A percentile compares a stretch with the other conserved stretches of the same genome.
Evolutionary conservation across 1,140 invertebrate species (phyloP).

Genomic region (Tetramorium alpestre): DNA sequence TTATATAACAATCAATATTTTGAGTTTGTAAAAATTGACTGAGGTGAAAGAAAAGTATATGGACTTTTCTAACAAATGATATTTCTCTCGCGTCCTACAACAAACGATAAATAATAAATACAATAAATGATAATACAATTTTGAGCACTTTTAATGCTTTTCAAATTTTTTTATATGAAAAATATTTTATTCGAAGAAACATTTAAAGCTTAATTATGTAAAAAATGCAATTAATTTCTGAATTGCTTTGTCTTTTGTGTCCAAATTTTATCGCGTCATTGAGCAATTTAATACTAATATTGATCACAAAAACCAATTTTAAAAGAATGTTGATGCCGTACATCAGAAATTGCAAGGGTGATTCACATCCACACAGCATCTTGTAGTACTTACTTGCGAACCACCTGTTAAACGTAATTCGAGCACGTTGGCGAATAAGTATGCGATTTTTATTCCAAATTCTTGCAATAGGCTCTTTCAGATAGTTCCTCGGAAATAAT

Average conservation of each 20-base stretch:
- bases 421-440: conserved; percentile 69
- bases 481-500: conserved; percentile 30
- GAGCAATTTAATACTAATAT: background rate
- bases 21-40: background rate
- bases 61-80: background rate
- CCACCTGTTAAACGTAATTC: conserved; percentile 82
- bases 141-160: background rate
- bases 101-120: background rate
- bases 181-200: background rate
- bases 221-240: background rate
- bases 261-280: background rate
- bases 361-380: background rate
- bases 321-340: background rate
- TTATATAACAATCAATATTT: background rate
- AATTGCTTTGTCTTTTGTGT: background rate
- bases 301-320: background rate
- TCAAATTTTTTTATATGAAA: background rate
- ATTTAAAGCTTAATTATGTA: background rate
- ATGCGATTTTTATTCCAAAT: conserved; percentile 71
- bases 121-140: background rate
- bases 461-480: conserved; percentile 66
- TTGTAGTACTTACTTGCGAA: conserved; percentile 74
- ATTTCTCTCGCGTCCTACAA: background rate
- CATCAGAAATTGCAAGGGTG: conserved; percentile 28
- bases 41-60: background rate